Evolutionary conservation across 2,113 vertebrate genomes (phyloP).

Genomic region (Zosterops hypoxanthus): DNA sequence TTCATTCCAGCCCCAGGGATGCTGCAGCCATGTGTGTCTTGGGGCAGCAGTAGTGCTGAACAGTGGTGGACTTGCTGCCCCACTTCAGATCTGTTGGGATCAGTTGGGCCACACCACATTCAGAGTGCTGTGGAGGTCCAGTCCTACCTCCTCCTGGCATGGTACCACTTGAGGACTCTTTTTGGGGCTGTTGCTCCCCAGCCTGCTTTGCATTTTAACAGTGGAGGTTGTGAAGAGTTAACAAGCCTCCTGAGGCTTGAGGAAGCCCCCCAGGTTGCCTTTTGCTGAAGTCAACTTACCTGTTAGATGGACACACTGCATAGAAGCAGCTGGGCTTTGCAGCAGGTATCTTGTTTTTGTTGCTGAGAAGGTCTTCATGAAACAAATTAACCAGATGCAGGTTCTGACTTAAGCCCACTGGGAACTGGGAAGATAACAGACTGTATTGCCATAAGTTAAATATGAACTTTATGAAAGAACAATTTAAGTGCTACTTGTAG

Average conservation of each 20-base stretch:
- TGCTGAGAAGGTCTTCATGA: background rate
- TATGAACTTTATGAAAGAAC: background rate
- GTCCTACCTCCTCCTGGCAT: fast-evolving
- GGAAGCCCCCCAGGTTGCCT: background rate
- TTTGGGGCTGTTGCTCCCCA: background rate
- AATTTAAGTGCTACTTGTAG: background rate
- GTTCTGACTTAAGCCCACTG: background rate
- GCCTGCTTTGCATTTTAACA: background rate
- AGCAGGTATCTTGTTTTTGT: background rate
- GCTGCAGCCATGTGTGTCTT: background rate
- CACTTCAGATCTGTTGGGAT: background rate
- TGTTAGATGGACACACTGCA: background rate
- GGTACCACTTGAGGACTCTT: background rate
- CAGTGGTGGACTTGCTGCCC: background rate
- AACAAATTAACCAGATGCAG: background rate
- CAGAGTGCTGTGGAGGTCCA: background rate
- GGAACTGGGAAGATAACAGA: background rate
- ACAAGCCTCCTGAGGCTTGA: background rate
- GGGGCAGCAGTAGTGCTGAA: background rate
- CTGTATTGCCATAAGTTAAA: background rate
- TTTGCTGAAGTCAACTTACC: background rate
- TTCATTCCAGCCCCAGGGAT: background rate
- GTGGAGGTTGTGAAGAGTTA: background rate
- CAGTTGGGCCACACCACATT: background rate
- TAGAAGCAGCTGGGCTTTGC: background rate